Conservation (phyloP, 2,113 vertebrate species). For the Uria aalge region DNA sequence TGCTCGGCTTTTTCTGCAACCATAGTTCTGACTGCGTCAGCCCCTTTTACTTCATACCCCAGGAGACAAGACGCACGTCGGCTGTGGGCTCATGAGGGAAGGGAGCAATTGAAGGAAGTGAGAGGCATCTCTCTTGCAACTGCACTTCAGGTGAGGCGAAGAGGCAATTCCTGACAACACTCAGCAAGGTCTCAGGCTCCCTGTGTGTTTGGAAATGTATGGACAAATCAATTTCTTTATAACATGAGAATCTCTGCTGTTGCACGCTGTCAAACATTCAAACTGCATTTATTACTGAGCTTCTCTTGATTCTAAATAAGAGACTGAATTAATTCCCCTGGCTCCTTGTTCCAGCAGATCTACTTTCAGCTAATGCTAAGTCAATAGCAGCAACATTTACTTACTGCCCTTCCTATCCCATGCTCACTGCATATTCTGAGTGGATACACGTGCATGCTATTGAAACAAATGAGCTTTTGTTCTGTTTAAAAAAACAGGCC, state of each 20-base stretch:
- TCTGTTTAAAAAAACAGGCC: background rate
- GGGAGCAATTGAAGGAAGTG: background rate
- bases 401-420: background rate
- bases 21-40: background rate
- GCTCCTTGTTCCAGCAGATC: background rate
- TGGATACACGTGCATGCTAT: background rate
- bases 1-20: background rate
- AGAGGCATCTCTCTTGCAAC: background rate
- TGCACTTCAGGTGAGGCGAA: background rate
- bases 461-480: background rate
- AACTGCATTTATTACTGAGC: background rate
- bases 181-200: background rate
- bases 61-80: fast-evolving
- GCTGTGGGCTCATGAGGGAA: background rate
- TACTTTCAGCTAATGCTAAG: background rate
- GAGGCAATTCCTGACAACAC: background rate
- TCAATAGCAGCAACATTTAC: background rate
- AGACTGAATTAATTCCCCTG: background rate
- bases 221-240: background rate
- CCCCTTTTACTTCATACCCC: background rate
- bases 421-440: background rate
- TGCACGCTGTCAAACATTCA: background rate
- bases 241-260: background rate
- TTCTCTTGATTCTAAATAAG: background rate
- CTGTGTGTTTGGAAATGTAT: background rate